Evolutionary conservation across 2,888 invertebrate species (phyloP).

Genomic region (Anorthoa munda): DNA sequence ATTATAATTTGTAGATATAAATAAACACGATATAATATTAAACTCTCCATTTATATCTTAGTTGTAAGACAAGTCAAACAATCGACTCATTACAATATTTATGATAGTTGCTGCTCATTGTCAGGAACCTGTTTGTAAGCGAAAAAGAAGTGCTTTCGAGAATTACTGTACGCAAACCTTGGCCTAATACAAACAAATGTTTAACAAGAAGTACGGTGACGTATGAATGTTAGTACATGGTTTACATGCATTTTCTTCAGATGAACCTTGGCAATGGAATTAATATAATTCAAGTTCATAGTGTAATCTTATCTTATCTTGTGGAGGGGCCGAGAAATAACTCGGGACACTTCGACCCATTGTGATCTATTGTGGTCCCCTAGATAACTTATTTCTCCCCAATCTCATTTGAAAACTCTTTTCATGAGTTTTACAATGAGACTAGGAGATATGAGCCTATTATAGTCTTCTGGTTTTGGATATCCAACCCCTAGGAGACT

Average conservation of each 20-base stretch:
- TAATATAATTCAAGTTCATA: not conserved
- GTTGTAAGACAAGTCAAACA: slow-evolving; percentile 61
- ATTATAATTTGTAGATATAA: not conserved
- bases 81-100: slow-evolving; percentile 72
- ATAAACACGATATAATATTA: slow-evolving; percentile 6
- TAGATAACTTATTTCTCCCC: no score
- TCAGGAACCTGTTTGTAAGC: slow-evolving; percentile 77
- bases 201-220: slow-evolving; percentile 48
- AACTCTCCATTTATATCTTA: slow-evolving; percentile 25
- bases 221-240: slow-evolving; percentile 12
- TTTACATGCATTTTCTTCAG: slow-evolving; percentile 6
- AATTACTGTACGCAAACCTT: slow-evolving; percentile 76
- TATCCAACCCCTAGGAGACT: no score
- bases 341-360: no score
- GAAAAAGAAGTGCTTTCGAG: slow-evolving; percentile 75
- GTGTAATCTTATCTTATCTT: no score
- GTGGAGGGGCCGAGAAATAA: no score
- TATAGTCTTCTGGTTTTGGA: no score
- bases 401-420: no score
- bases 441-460: no score
- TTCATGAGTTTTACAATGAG: no score
- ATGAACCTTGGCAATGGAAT: not conserved
- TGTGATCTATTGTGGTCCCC: no score
- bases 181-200: slow-evolving; percentile 75
- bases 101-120: slow-evolving; percentile 72